Conservation (phyloP, 2,797 vertebrate species). For the Vespertilio murinus region DNA sequence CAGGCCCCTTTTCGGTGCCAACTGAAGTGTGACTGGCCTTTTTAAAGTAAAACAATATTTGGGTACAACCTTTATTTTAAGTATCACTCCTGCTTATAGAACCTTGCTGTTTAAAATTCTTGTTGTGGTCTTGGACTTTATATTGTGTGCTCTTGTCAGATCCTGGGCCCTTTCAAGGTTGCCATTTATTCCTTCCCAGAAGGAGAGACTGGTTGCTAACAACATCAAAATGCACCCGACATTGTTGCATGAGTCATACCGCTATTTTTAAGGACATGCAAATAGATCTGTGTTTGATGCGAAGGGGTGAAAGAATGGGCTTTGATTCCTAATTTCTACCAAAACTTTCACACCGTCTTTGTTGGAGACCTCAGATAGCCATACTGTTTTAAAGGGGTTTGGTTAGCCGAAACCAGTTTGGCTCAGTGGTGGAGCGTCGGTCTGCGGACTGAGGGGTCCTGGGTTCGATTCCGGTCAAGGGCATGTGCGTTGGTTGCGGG, state of each 20-base stretch:
- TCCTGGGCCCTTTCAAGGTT: background rate
- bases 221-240: background rate
- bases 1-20: background rate
- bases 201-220: background rate
- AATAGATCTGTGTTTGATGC: background rate
- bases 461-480: too few species aligned
- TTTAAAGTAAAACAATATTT: constrained; percentile 34
- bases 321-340: background rate
- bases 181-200: background rate
- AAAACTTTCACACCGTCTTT: background rate
- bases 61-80: background rate
- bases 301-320: background rate
- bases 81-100: background rate
- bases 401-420: too few species aligned
- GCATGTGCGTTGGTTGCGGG: too few species aligned
- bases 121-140: background rate
- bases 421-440: too few species aligned
- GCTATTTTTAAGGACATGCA: background rate
- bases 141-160: background rate
- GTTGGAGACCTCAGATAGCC: background rate
- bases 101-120: background rate
- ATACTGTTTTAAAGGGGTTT: background rate
- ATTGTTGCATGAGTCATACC: background rate
- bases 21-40: background rate
- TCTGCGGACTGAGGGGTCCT: too few species aligned